Evolutionary conservation across 2,113 vertebrate genomes (phyloP), one percentile per base, ranked within the genome.

Genomic region (Rhabdomys dilectus): DNA sequence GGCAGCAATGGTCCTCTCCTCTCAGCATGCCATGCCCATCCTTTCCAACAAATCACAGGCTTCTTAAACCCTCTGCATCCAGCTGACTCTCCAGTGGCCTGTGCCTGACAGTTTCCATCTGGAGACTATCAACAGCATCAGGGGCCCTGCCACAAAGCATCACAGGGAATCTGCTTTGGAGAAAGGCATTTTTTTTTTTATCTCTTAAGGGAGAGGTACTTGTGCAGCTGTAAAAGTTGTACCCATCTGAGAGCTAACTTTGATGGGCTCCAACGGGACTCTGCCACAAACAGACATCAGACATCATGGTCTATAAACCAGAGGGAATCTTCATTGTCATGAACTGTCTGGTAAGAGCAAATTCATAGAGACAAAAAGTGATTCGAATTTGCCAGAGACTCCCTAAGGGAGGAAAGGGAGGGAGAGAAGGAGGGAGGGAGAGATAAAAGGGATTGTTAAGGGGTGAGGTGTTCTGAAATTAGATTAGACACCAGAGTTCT

Each of bases 71-170:
- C 91, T 94, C 62, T n/a, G 58, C 78, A 53, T 89, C 51, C 92
- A 42, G 39, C 53, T 89, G 92, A 75, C 92, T 96, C 96, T 97
- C 48, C 51, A 97, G 78, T 78, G 76, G 12, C 68, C 48, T 36
- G 93, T 93, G 77, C 66, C 72, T 95, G 72, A 97, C 95, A 75
- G 75, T 85, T 72, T 92, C 53, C 1, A 0, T 95, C 90, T 56
- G 76, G 70, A 97, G 96, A 96, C 88, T 92, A 62, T 84, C 95
- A 93, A 62, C 70, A 95, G 86, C 93, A 73, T 77, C 29, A 36
- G n/a, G 19, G 19, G 48, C 66, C 92, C 96, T 77, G 76, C 93
- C 88, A 17, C 94, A 97, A 96, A 39, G 24, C 64, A 80, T 93
- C 93, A 7, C 85, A 85, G 81, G 64, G 77, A 88, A 95, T 31